These are phyloP conservation scores for Boloria euphrosyne DNA, from an alignment of 2,888 invertebrate genomes.

Conservation along the genomic window DNA sequence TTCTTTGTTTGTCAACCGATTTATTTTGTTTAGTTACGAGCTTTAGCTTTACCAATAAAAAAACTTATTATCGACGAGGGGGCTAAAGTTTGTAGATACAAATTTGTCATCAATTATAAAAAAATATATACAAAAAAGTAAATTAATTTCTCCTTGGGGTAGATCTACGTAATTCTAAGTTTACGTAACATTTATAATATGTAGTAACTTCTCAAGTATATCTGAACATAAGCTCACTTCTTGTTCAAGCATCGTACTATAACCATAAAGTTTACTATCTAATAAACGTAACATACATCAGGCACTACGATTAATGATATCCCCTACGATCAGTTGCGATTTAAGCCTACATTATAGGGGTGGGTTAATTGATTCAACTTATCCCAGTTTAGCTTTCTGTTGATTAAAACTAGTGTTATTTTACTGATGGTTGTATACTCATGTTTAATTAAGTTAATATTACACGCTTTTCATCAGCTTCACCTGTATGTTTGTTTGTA, in stretches of 20 bases:
- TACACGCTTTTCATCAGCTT: too few species aligned
- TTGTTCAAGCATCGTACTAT: conserved; percentile 16
- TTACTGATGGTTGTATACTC: neutral
- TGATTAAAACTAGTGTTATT: conserved; percentile 23
- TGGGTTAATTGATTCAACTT: conserved; percentile 29
- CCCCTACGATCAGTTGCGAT: conserved; percentile 24
- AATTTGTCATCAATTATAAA: too few species aligned
- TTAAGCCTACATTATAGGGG: conserved; percentile 31
- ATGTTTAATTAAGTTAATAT: neutral
- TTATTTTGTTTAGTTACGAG: too few species aligned
- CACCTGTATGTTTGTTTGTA: too few species aligned
- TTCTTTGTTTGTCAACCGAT: too few species aligned
- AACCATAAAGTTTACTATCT: conserved; percentile 27
- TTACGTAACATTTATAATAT: conserved; percentile 1
- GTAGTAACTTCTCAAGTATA: conserved; percentile 2
- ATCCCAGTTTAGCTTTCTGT: conserved; percentile 23
- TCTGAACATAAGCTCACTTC: conserved; percentile 9
- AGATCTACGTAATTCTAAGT: too few species aligned
- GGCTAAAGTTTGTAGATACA: too few species aligned
- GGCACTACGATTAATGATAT: conserved; percentile 21
- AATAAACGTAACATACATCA: conserved; percentile 27
- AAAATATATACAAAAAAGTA: too few species aligned
- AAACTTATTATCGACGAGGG: too few species aligned
- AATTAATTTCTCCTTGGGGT: too few species aligned
- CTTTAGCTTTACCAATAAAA: too few species aligned